Conservation (phyloP, 1,140 invertebrate species). For the Philotrypesis tridentata region DNA sequence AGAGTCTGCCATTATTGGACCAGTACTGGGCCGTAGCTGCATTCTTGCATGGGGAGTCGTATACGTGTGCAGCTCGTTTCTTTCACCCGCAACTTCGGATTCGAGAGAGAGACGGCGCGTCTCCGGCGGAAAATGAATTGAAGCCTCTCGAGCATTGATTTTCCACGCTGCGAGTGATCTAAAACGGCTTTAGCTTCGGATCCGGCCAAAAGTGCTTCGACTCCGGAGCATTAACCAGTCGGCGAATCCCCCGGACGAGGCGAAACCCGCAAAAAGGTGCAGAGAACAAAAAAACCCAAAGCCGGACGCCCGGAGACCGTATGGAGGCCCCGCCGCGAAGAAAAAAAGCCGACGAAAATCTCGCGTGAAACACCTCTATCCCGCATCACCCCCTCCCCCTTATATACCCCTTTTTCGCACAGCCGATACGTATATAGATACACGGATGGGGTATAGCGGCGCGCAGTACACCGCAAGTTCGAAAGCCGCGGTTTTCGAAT, state of each 20-base stretch:
- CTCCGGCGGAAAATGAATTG: not conserved
- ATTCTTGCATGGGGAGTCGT: no score
- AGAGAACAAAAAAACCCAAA: no score
- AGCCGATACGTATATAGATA: no score
- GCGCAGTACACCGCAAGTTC: slow-evolving; percentile 61
- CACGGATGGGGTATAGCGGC: no score
- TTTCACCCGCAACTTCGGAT: not conserved
- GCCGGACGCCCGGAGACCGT: not conserved
- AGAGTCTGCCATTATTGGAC: no score
- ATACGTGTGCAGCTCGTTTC: not conserved
- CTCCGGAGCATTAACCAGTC: not conserved
- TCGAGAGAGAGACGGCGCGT: not conserved
- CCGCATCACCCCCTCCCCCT: no score
- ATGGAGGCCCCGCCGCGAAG: not conserved
- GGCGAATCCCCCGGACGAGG: not conserved
- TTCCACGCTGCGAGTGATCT: not conserved
- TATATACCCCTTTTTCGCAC: not conserved
- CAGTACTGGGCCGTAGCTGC: no score
- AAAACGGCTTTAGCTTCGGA: not conserved
- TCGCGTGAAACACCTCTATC: slow-evolving; percentile 25
- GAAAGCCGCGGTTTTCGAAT: slow-evolving; percentile 67
- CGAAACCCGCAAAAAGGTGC: not conserved
- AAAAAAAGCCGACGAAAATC: slow-evolving; percentile 32
- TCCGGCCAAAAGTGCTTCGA: not conserved
- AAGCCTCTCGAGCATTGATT: not conserved